These are phyloP conservation scores for Tipula vernalis DNA, from an alignment of 2,888 invertebrate species.

Conservation along the genomic window DNA sequence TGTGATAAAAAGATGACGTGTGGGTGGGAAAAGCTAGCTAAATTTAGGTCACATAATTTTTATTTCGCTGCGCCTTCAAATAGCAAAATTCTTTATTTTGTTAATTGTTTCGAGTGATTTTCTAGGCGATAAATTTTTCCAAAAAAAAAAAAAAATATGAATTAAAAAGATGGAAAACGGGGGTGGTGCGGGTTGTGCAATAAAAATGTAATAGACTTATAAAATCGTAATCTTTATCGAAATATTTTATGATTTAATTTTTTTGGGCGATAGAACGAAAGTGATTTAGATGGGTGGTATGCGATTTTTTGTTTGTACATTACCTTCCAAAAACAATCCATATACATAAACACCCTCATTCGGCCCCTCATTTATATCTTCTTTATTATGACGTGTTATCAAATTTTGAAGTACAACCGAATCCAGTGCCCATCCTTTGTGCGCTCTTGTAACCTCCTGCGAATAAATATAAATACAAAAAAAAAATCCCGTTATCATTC, in stretches of 20 bases:
- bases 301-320: neutral
- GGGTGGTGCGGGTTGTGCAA: neutral
- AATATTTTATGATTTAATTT: neutral
- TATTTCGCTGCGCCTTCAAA: neutral
- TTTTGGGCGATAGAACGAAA: neutral
- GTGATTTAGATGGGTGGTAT: neutral
- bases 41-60: neutral
- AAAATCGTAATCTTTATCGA: neutral
- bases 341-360: constrained; percentile 84
- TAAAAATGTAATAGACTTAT: neutral
- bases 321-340: constrained; percentile 85
- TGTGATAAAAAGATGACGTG: neutral
- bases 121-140: neutral
- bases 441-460: constrained; percentile 89
- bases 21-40: neutral
- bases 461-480: constrained; percentile 11
- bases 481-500: neutral
- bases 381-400: constrained; percentile 75
- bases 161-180: neutral
- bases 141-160: neutral
- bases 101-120: neutral
- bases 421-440: constrained; percentile 95
- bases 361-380: constrained; percentile 82
- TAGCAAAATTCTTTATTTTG: neutral
- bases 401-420: constrained; percentile 90